phyloP scores from a whole-genome alignment of 2,113 vertebrate genomes.

The Paratilapia polleni region DNA sequence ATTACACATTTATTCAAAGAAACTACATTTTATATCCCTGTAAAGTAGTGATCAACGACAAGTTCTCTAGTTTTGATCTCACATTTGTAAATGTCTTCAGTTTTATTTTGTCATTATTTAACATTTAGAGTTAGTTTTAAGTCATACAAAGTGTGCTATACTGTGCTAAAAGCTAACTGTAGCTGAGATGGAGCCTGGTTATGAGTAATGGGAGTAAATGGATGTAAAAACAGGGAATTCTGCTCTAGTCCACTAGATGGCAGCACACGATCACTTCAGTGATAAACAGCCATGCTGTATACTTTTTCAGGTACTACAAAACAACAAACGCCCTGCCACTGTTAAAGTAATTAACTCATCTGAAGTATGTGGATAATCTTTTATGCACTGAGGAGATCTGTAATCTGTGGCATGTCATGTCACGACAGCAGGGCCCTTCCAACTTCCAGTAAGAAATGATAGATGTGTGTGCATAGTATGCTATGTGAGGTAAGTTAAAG shows the following conservation, averaged over 20 bases:
- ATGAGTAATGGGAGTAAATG: not conserved
- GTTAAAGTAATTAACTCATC: not conserved
- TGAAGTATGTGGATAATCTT: not conserved
- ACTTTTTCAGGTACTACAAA: not conserved
- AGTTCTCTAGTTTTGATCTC: no score
- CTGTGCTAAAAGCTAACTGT: not conserved
- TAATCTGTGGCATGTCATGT: not conserved
- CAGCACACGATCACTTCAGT: conserved; percentile 17
- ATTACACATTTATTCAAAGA: not conserved
- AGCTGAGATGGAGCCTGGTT: not conserved
- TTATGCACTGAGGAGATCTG: not conserved
- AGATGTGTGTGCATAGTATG: no score
- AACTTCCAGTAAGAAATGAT: not conserved
- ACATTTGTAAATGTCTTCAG: not conserved
- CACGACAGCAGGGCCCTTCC: fast-evolving
- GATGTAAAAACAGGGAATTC: not conserved
- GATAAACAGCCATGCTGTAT: not conserved
- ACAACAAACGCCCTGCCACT: not conserved
- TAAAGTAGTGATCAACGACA: not conserved
- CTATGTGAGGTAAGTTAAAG: no score
- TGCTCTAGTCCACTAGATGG: conserved; percentile 43
- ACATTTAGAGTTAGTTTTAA: not conserved
- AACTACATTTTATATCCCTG: not conserved
- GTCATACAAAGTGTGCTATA: not conserved
- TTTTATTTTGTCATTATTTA: not conserved